These are phyloP conservation scores for Thymelicus acteon DNA, from an alignment of 2,888 invertebrate species.

Conservation along the genomic window DNA sequence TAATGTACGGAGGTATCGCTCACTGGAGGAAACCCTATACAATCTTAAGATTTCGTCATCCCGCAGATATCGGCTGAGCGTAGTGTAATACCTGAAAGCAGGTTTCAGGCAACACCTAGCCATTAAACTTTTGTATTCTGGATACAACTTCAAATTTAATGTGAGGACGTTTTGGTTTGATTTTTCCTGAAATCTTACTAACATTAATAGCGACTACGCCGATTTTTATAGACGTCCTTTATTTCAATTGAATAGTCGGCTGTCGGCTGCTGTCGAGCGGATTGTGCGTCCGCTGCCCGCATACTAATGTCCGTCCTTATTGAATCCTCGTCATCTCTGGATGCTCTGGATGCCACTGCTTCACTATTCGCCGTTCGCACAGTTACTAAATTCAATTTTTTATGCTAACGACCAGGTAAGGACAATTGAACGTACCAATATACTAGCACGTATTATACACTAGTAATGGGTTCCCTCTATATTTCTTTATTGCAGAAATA, in stretches of 20 bases:
- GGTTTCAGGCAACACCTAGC: too few species aligned
- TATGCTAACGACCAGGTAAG: conserved; percentile 10
- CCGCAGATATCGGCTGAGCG: too few species aligned
- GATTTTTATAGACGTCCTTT: conserved; percentile 30
- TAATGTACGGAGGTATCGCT: too few species aligned
- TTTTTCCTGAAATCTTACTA: too few species aligned
- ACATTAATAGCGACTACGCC: not conserved
- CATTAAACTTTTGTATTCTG: too few species aligned
- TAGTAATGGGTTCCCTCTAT: too few species aligned
- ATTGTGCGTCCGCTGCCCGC: conserved; percentile 9
- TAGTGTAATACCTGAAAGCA: too few species aligned
- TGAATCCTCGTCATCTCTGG: conserved; percentile 26
- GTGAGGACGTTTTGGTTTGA: too few species aligned
- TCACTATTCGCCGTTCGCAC: conserved; percentile 8
- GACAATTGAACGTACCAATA: not conserved
- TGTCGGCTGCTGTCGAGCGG: conserved; percentile 24
- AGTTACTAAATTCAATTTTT: conserved; percentile 5
- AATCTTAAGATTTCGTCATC: too few species aligned
- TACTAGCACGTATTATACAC: not conserved
- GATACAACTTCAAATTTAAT: too few species aligned
- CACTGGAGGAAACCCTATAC: too few species aligned
- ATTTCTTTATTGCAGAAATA: too few species aligned
- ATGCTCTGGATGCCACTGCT: conserved; percentile 15
- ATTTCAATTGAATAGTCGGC: conserved; percentile 28
- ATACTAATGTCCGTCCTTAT: conserved; percentile 31